Percentiles rank a stretch among this genome's conserved stretches.
phyloP scores from a whole-genome alignment of 2,113 vertebrate genomes.

The Lepisosteus osseus region DNA sequence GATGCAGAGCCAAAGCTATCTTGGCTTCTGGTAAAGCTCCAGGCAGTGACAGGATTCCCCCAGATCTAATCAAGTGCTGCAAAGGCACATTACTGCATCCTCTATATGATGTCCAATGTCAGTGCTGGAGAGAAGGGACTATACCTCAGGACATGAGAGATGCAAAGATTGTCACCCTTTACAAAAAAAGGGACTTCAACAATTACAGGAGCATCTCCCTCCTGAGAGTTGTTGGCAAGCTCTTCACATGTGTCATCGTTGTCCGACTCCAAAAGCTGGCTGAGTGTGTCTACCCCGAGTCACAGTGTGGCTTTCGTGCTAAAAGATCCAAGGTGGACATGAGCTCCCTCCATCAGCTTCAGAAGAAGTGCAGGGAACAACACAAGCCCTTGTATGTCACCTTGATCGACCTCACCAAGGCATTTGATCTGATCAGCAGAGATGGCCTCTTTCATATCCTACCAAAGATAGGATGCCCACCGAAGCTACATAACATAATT shows the following conservation, averaged over 20 bases:
- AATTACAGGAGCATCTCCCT: constrained; percentile 5
- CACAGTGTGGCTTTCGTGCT: constrained; percentile 3
- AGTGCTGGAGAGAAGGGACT: neutral
- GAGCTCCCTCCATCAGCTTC: neutral
- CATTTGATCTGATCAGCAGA: neutral
- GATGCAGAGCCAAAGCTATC: neutral
- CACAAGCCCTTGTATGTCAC: constrained; percentile 10
- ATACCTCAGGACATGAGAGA: neutral
- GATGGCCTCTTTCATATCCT: neutral
- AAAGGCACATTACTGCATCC: neutral
- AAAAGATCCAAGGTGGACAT: constrained; percentile 5
- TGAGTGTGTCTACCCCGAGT: constrained; percentile 10
- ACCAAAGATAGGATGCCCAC: neutral
- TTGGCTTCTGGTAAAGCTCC: neutral
- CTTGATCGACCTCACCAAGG: constrained; percentile 20
- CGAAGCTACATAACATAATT: constrained; percentile 3
- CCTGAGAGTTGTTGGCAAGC: constrained; percentile 3
- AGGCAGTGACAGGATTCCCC: neutral
- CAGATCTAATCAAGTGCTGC: neutral
- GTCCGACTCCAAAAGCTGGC: neutral
- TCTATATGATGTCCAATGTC: neutral
- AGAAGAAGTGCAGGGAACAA: constrained; percentile 16
- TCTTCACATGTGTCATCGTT: neutral
- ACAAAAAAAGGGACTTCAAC: constrained; percentile 17
- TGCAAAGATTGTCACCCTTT: neutral